These are phyloP conservation scores for Paralichthys olivaceus DNA, from an alignment of 2,113 vertebrate species.

Conservation along the genomic window DNA sequence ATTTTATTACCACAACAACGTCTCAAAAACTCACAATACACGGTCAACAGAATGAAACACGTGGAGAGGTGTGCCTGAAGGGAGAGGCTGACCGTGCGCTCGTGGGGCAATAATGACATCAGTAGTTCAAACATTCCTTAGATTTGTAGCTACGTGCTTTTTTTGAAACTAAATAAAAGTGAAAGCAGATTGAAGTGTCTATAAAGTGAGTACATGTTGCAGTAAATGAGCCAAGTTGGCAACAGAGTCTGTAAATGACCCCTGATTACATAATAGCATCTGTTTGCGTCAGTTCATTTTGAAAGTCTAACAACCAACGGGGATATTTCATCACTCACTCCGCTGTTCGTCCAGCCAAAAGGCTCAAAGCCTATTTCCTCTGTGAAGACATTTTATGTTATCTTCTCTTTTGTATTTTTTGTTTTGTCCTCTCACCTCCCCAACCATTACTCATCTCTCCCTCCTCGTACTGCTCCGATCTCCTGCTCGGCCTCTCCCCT, in stretches of 20 bases:
- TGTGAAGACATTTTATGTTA: background rate
- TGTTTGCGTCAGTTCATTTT: background rate
- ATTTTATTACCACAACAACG: too few relatives aligned
- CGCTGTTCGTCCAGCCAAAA: background rate
- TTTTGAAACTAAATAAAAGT: too few relatives aligned
- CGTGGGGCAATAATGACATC: too few relatives aligned
- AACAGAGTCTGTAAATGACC: too few relatives aligned
- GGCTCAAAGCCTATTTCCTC: background rate
- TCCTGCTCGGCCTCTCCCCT: background rate
- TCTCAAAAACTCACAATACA: too few relatives aligned
- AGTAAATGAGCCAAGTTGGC: background rate
- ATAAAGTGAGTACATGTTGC: background rate
- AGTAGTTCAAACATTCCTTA: too few relatives aligned
- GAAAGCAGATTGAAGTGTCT: too few relatives aligned
- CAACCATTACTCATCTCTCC: background rate
- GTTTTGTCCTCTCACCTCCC: background rate
- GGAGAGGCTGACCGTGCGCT: too few relatives aligned
- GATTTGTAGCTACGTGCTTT: too few relatives aligned
- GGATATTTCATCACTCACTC: background rate
- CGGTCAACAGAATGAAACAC: too few relatives aligned
- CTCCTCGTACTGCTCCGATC: background rate
- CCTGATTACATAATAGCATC: background rate
- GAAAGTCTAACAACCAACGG: background rate
- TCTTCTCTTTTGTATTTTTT: background rate
- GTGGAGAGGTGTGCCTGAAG: too few relatives aligned